Evolutionary conservation across 2,113 vertebrate species (phyloP), one percentile per base, ranked within the genome.

Genomic region (Glaucidium brasilianum): DNA sequence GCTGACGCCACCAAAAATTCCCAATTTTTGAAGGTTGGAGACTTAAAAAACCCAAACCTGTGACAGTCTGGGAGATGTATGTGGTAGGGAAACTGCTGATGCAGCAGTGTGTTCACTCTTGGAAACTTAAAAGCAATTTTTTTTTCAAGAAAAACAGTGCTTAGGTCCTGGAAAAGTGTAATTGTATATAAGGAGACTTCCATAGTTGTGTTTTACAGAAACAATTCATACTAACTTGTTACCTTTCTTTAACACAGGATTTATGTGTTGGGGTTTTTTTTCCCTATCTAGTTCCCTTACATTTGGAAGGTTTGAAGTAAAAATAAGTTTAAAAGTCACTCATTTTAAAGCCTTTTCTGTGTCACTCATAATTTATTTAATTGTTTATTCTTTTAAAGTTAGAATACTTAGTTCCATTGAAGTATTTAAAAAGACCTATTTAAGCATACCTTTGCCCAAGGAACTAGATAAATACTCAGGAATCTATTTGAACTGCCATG

Each of bases 201-300:
- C 0, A 0, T 81, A 75, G 63, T 47, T 81, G 15, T 25, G 13
- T 49, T 77, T 87, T 91, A 53, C 53, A 76, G 47, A 49, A 76
- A n/a, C 10, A 80, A 19, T 69, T 66, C 22, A 56, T 11, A 8
- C 25, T 59, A 72, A 15, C 6, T 58, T 74, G 7, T 66, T 82
- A 43, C 18, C 10, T 89, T 85, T 49, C 25, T 55, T 41, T 29
- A 22, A 56, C 6, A 39, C 6, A 52, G 64, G 26, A 69, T 39
- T 81, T 77, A 45, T 1, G 1, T 6, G 37, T 26, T n/a, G n/a
- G n/a, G n/a, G n/a, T n/a, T n/a, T 63, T 49, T 34, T 23, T 34
- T 1, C 5, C 11, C n/a, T 45, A 18, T 6, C 10, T 0, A 0
- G 69, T 84, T 76, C 49, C 72, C 34, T 83, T 67, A 47, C 1